Percentiles rank a stretch among this genome's conserved stretches.
These are phyloP conservation scores for Apogon hyalosoma DNA, from an alignment of 2,797 vertebrate genomes.

Conservation along the genomic window DNA sequence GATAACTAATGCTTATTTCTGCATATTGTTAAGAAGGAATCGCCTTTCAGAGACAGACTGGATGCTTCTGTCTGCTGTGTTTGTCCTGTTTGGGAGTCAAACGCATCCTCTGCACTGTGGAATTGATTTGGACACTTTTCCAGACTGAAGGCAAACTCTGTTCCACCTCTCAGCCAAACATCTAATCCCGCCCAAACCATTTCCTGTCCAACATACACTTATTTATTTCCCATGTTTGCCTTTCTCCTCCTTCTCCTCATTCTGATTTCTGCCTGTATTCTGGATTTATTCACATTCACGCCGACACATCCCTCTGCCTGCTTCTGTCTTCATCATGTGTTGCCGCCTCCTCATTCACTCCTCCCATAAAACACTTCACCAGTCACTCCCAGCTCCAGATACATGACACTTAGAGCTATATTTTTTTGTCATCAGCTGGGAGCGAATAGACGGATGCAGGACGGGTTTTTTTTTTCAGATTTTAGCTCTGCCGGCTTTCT, in stretches of 20 bases:
- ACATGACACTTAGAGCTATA: neutral
- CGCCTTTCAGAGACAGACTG: neutral
- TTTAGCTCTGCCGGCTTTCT: slow-evolving; percentile 16
- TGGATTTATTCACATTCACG: slow-evolving; percentile 25
- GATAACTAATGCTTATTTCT: neutral
- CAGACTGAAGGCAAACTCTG: slow-evolving; percentile 37
- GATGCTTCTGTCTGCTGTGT: slow-evolving; percentile 1
- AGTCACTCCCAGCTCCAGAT: slow-evolving; percentile 20
- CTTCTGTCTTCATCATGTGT: slow-evolving; percentile 9
- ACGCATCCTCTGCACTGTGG: slow-evolving; percentile 22
- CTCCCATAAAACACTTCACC: slow-evolving; percentile 26
- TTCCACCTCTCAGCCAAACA: slow-evolving; percentile 43
- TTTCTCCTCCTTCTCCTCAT: neutral
- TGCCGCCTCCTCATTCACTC: slow-evolving; percentile 24
- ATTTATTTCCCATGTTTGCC: slow-evolving; percentile 19
- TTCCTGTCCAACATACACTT: slow-evolving; percentile 21
- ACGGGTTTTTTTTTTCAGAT: slow-evolving; percentile 15
- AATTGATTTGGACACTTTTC: slow-evolving; percentile 41
- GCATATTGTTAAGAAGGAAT: neutral
- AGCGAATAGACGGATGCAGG: slow-evolving; percentile 16
- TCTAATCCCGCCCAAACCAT: slow-evolving; percentile 30
- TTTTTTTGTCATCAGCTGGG: neutral
- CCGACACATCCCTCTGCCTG: slow-evolving; percentile 5
- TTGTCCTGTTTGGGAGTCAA: neutral
- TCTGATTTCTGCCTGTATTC: slow-evolving; percentile 21